Base-by-base conservation (phyloP, 2,797 vertebrate genomes). In the Dipus sagitta region DNA sequence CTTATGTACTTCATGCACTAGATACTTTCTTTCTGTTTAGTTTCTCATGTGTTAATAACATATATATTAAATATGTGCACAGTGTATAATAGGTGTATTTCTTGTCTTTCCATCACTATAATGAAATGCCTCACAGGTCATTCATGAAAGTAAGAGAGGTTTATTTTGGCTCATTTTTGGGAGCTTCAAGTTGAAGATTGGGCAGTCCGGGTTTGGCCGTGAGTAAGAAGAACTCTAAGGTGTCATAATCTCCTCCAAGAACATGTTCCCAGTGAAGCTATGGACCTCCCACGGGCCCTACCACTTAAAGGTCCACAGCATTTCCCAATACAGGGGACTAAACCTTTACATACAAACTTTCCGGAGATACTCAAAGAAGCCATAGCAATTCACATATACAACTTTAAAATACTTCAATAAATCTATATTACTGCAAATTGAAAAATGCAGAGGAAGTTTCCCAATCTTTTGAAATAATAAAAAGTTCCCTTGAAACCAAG, bases 401-500 rank as follows among this genome's bases (percentile, higher is more conserved):
- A 79, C 91, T 94, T 95, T 68, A 24, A 67, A 82, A 58, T 30
- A 72, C 47, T 94, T 85, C n/a, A 21, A 65, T 32, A 87, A 52
- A 24, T 60, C 62, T 32, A 65, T 9, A 21, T 64, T 76, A 75
- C 12, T 86, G 4, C 89, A 64, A 81, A 93, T 88, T 80, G 14
- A 64, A 78, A 32, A 86, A 23, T 88, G 15, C 11, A 62, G 26
- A 88, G 80, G 38, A 83, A 93, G 62, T 84, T 94, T 64, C 71
- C 47, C 30, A 81, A 38, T 67, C 65, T 13, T 15, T 18, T 32
- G n/a, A 90, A 95, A 92, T 62, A 94, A 75, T 54, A 23, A 91
- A 95, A 96, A 95, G 72, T 80, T 81, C 64, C 60, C 64, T 79
- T 64, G 23, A 74, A 30, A 79, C 62, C 10, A 80, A 67, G 58